A percentile compares a stretch with the other conserved stretches of the same genome.
Conservation (phyloP, 2,888 invertebrate species). For the Synanthedon vespiformis region DNA sequence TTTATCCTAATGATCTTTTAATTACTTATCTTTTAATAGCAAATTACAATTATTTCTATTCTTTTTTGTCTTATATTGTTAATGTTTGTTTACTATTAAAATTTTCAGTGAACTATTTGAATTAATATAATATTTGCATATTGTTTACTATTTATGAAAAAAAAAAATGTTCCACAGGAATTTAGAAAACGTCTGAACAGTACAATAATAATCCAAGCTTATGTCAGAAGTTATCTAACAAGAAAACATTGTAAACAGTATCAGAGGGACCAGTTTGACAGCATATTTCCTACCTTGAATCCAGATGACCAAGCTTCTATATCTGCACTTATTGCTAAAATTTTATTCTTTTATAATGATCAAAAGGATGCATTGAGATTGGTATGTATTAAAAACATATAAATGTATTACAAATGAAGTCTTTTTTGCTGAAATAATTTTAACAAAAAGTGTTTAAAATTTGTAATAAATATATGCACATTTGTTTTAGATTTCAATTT, state of each 20-base stretch:
- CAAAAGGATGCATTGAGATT: constrained; percentile 68
- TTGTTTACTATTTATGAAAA: neutral
- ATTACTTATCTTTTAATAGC: no score
- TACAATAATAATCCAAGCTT: constrained; percentile 85
- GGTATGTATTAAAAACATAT: constrained; percentile 38
- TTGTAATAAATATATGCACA: no score
- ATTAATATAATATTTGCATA: neutral
- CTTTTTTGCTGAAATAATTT: no score
- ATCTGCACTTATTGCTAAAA: constrained; percentile 71
- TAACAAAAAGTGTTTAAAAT: no score
- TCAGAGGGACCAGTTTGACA: constrained; percentile 79
- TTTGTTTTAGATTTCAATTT: constrained; percentile 57
- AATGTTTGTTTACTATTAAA: neutral
- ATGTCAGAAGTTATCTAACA: constrained; percentile 79
- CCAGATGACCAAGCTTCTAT: constrained; percentile 60
- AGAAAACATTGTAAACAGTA: constrained; percentile 75
- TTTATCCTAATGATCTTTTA: neutral
- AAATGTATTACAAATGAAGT: no score
- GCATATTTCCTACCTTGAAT: constrained; percentile 55
- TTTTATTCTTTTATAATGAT: constrained; percentile 83
- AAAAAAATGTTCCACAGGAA: constrained; percentile 55
- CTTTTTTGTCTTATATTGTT: no score
- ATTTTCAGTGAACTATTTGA: neutral
- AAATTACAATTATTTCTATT: neutral
- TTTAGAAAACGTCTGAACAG: constrained; percentile 79